Evolutionary conservation across 2,113 vertebrate genomes (phyloP).

Genomic region (Monopterus albus): DNA sequence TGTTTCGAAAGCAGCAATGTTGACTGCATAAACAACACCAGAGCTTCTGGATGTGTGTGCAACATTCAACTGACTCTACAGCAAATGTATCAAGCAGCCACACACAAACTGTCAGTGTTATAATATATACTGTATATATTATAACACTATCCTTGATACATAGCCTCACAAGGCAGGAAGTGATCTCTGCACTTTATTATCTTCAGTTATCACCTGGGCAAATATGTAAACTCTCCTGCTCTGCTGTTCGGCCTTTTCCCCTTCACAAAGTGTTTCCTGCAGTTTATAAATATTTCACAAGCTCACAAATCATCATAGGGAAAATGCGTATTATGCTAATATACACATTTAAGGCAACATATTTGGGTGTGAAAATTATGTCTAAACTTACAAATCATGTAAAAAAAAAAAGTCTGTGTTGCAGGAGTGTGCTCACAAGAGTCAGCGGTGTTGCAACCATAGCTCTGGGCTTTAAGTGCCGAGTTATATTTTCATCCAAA

Average conservation of each 20-base stretch:
- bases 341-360: slow-evolving; percentile 19
- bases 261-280: neutral
- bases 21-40: slow-evolving; percentile 4
- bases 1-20: neutral
- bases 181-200: neutral
- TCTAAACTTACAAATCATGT: slow-evolving; percentile 37
- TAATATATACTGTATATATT: neutral
- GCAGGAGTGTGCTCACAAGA: slow-evolving; percentile 15
- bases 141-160: neutral
- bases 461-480: slow-evolving; percentile 43
- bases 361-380: slow-evolving; percentile 23
- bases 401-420: slow-evolving; percentile 40
- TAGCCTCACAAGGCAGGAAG: neutral
- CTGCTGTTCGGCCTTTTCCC: no score
- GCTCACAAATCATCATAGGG: slow-evolving; percentile 6
- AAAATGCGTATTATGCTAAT: slow-evolving; percentile 17
- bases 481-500: slow-evolving; percentile 37
- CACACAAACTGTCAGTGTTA: neutral
- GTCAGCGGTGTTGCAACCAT: slow-evolving; percentile 8
- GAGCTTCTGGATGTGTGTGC: neutral
- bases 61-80: neutral
- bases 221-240: neutral
- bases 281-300: slow-evolving; percentile 22
- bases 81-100: neutral
- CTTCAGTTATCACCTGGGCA: neutral